Conservation (phyloP, 1,140 invertebrate species). For the silkworm (Bombyx mori) region DNA sequence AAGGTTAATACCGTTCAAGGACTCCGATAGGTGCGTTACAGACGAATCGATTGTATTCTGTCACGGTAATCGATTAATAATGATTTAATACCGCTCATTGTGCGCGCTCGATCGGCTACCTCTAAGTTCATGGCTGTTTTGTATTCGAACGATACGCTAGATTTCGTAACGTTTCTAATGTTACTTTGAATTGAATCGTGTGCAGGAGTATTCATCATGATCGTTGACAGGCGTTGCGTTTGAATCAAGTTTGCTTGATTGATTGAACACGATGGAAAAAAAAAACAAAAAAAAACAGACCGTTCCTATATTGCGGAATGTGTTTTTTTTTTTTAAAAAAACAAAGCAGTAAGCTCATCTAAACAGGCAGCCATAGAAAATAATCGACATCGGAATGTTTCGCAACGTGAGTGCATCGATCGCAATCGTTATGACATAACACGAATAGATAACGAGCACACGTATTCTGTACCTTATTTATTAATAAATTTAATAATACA, state of each 20-base stretch:
- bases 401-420: conserved; percentile 8
- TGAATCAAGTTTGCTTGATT: conserved; percentile 21
- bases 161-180: conserved; percentile 25
- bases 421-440: neutral
- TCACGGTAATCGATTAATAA: conserved; percentile 26
- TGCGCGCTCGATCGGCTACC: conserved; percentile 16
- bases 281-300: neutral
- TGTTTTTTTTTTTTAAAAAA: conserved; percentile 9
- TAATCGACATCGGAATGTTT: conserved; percentile 5
- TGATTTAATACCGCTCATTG: conserved; percentile 26
- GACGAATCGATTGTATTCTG: conserved; percentile 25
- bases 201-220: conserved; percentile 38
- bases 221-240: conserved; percentile 28
- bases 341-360: too few species aligned
- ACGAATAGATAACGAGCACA: too few species aligned
- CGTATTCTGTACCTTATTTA: too few species aligned
- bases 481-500: too few species aligned
- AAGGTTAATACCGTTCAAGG: conserved; percentile 52
- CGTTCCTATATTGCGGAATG: conserved; percentile 10
- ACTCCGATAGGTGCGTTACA: conserved; percentile 23
- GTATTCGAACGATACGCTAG: conserved; percentile 22
- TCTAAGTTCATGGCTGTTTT: conserved; percentile 27
- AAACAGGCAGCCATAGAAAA: neutral
- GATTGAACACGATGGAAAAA: conserved; percentile 21
- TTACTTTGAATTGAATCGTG: conserved; percentile 26